phyloP scores from a whole-genome alignment of 2,888 invertebrate species.

The Sympetrum striolatum region DNA sequence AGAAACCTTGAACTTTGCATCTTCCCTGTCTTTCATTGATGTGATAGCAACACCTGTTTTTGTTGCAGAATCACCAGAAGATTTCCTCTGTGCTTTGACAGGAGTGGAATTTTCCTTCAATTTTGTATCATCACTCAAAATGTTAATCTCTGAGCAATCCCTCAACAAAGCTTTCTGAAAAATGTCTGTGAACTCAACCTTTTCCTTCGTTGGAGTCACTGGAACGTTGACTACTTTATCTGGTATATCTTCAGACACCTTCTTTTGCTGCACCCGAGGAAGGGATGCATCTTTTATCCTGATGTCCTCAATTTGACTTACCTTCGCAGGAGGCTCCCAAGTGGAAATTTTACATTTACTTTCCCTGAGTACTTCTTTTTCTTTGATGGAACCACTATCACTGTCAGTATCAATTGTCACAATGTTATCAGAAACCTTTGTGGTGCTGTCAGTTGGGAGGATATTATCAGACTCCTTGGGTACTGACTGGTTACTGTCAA shows the following conservation, averaged over 20 bases:
- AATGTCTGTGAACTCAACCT: neutral
- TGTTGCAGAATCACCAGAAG: neutral
- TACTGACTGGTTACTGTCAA: conserved; percentile 4
- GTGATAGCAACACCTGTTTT: neutral
- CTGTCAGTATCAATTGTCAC: neutral
- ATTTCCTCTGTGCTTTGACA: neutral
- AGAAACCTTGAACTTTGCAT: neutral
- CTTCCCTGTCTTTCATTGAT: neutral
- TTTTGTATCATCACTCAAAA: neutral
- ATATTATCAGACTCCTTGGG: neutral
- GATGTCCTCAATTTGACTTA: neutral
- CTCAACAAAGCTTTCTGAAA: neutral
- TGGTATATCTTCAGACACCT: neutral
- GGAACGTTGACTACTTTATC: neutral
- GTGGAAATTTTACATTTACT: neutral
- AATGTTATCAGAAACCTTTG: neutral
- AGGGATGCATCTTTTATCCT: neutral
- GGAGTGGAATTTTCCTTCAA: neutral
- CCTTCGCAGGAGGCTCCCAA: neutral
- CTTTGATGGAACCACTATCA: neutral
- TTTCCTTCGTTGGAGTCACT: neutral
- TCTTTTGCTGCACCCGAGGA: neutral
- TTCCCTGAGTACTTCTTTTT: neutral
- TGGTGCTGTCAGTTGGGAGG: neutral
- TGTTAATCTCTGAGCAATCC: neutral